Evolutionary conservation across 1,140 invertebrate genomes (phyloP).

Genomic region (Agrilus planipennis): DNA sequence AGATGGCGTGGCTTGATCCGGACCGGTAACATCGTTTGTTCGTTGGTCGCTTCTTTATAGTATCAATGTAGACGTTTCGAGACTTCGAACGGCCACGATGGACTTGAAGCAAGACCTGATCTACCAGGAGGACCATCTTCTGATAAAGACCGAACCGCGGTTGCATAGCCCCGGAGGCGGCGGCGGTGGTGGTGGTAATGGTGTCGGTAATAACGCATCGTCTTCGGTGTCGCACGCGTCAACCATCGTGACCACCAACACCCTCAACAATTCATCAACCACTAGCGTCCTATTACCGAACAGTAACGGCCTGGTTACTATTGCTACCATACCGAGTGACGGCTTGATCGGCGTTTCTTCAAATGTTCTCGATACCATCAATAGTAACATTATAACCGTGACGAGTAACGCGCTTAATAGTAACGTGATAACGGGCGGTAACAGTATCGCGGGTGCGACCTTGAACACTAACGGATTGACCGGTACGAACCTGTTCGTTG

Average conservation of each 20-base stretch:
- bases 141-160: conserved; percentile 30
- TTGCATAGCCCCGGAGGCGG: conserved; percentile 19
- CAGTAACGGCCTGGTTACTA: conserved; percentile 5
- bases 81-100: conserved; percentile 16
- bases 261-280: conserved; percentile 13
- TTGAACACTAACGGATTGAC: conserved; percentile 5
- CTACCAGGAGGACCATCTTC: conserved; percentile 27
- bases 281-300: conserved; percentile 1
- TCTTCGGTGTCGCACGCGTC: neutral
- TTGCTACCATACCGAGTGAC: conserved; percentile 1
- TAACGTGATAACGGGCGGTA: conserved; percentile 9
- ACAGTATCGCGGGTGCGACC: conserved; percentile 8
- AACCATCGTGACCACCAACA: conserved; percentile 2
- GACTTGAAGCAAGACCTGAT: conserved; percentile 32
- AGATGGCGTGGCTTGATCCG: conserved; percentile 16
- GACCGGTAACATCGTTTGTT: conserved; percentile 14
- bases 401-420: conserved; percentile 10
- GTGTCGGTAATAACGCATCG: conserved; percentile 6
- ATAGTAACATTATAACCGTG: too few relatives aligned
- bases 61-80: too few relatives aligned
- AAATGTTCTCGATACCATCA: too few relatives aligned
- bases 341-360: neutral
- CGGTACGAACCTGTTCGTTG: conserved; percentile 13
- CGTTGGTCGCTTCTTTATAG: neutral
- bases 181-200: conserved; percentile 10